phyloP scores from a whole-genome alignment of 2,888 invertebrate species.

The Pantelozetes paolii region DNA sequence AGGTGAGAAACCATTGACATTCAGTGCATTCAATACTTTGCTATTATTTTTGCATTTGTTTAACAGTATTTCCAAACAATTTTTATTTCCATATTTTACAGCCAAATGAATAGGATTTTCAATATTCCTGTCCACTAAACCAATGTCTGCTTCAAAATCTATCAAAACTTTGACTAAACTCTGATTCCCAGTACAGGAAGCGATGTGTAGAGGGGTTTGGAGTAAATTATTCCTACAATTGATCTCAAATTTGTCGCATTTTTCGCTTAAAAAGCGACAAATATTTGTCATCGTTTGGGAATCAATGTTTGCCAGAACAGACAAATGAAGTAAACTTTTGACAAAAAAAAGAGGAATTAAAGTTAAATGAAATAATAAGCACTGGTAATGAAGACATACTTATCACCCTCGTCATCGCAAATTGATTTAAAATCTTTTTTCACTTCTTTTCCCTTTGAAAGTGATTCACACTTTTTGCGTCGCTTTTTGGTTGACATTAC shows the following conservation, averaged over 20 bases:
- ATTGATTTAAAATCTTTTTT: not conserved
- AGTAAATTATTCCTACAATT: constrained; percentile 24
- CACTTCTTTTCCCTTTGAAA: not conserved
- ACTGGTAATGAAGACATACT: not conserved
- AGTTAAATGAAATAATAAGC: too few relatives aligned
- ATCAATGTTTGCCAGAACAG: constrained; percentile 10
- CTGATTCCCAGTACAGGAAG: constrained; percentile 3
- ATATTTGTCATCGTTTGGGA: not conserved
- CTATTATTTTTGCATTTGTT: not conserved
- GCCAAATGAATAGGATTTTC: constrained; percentile 24
- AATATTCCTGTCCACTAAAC: constrained; percentile 7
- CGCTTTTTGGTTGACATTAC: constrained; percentile 4
- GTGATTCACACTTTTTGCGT: not conserved
- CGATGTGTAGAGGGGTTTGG: constrained; percentile 27
- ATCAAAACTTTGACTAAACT: not conserved
- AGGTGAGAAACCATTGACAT: constrained; percentile 16
- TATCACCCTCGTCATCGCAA: constrained; percentile 16
- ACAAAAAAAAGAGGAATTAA: not conserved
- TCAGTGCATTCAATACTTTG: not conserved
- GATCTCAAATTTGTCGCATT: not conserved
- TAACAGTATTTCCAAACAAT: constrained; percentile 10
- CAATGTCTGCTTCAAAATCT: constrained; percentile 22
- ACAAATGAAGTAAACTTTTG: constrained; percentile 27
- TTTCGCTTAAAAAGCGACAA: not conserved
- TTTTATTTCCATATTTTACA: constrained; percentile 17